Evolutionary conservation across 1,140 invertebrate genomes (phyloP).

Genomic region (Halotydeus destructor): DNA sequence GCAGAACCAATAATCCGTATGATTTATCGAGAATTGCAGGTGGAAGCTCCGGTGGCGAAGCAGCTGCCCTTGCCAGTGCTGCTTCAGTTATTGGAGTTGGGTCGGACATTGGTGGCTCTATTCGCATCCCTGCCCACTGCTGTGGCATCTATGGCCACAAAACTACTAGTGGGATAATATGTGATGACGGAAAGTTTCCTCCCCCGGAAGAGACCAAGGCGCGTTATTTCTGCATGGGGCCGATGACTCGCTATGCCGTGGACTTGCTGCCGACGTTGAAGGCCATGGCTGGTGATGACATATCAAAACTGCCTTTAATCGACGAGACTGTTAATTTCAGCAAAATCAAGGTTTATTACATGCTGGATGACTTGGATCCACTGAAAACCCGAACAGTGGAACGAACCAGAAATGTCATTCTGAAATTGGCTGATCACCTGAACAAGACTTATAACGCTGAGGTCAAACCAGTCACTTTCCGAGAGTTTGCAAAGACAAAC

Average conservation of each 20-base stretch:
- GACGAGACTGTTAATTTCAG: conserved; percentile 27
- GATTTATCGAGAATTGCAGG: conserved; percentile 59
- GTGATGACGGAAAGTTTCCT: conserved; percentile 4
- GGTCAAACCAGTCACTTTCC: background rate
- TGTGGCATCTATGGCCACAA: conserved; percentile 92
- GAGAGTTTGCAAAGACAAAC: conserved; percentile 3
- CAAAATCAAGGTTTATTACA: conserved; percentile 37
- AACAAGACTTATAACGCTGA: background rate
- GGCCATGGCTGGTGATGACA: conserved; percentile 14
- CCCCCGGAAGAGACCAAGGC: background rate
- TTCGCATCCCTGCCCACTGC: conserved; percentile 81
- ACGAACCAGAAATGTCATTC: conserved; percentile 45
- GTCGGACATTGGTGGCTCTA: conserved; percentile 86
- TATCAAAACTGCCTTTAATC: conserved; percentile 39
- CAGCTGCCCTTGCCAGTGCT: conserved; percentile 42
- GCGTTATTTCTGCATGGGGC: conserved; percentile 25
- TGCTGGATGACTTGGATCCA: conserved; percentile 43
- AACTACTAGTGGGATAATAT: conserved; percentile 40
- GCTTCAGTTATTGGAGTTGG: conserved; percentile 68
- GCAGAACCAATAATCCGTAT: conserved; percentile 68
- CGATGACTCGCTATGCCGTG: conserved; percentile 29
- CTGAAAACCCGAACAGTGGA: conserved; percentile 47
- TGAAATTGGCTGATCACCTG: background rate
- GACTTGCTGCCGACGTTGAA: conserved; percentile 26
- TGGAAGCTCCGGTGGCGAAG: conserved; percentile 28